phyloP scores from a whole-genome alignment of 2,888 invertebrate species.

The Platycnemis pennipes region DNA sequence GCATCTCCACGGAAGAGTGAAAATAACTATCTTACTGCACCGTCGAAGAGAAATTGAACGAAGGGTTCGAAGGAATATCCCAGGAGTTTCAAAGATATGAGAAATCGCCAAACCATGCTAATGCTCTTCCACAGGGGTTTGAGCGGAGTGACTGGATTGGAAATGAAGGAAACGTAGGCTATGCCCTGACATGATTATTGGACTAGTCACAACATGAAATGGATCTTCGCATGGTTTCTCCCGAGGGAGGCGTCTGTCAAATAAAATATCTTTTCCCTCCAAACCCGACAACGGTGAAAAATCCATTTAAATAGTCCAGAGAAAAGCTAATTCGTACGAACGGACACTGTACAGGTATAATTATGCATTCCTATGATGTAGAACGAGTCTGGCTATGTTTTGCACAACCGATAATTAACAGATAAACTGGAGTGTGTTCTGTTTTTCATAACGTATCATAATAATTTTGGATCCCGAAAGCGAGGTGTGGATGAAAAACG shows the following conservation, averaged over 20 bases:
- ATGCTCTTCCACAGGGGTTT: background rate
- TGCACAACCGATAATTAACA: too few relatives aligned
- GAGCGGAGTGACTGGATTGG: background rate
- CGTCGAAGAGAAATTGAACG: too few relatives aligned
- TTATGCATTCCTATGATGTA: too few relatives aligned
- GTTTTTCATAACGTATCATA: too few relatives aligned
- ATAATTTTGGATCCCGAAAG: too few relatives aligned
- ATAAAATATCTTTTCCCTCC: background rate
- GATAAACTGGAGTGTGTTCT: too few relatives aligned
- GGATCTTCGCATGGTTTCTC: background rate
- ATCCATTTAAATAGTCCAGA: background rate
- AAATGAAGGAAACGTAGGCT: background rate
- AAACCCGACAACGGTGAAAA: background rate
- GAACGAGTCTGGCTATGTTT: too few relatives aligned
- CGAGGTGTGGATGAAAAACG: too few relatives aligned
- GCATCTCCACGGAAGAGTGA: too few relatives aligned
- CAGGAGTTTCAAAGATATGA: background rate
- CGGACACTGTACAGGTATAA: too few relatives aligned
- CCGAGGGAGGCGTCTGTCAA: background rate
- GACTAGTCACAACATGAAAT: background rate
- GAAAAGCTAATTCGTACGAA: too few relatives aligned
- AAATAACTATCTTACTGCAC: too few relatives aligned
- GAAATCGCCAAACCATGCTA: background rate
- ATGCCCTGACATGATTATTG: background rate
- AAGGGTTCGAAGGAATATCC: background rate